A percentile compares a stretch with the other conserved stretches of the same genome.
phyloP scores from a whole-genome alignment of 2,888 invertebrate species.

The Caenorhabditis macrosperma region DNA sequence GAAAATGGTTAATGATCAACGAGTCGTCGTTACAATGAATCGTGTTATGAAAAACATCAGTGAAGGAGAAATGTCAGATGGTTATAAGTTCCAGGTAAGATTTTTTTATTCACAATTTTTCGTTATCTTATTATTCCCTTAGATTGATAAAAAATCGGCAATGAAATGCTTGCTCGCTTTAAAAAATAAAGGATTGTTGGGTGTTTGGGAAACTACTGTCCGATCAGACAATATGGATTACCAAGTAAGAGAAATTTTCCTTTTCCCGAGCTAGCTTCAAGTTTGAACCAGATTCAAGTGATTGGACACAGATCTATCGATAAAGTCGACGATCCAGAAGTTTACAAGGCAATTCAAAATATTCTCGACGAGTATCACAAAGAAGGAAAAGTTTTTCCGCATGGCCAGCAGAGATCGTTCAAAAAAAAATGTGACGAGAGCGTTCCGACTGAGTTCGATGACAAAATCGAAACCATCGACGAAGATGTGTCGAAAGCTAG shows the following conservation, averaged over 20 bases:
- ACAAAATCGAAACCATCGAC: conserved; percentile 26
- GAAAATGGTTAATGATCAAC: conserved; percentile 42
- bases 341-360: conserved; percentile 65
- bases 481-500: conserved; percentile 22
- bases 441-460: conserved; percentile 17
- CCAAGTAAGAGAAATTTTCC: conserved; percentile 37
- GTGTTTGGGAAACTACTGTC: conserved; percentile 58
- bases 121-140: conserved; percentile 21
- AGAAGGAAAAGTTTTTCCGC: conserved; percentile 76
- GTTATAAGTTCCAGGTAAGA: conserved; percentile 72
- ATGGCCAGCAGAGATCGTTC: conserved; percentile 65
- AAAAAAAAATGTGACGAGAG: conserved; percentile 15
- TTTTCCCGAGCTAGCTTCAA: neutral
- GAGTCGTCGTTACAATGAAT: conserved; percentile 71
- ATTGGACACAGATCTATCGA: conserved; percentile 65
- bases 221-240: conserved; percentile 57
- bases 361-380: conserved; percentile 69
- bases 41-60: conserved; percentile 65
- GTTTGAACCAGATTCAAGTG: conserved; percentile 59
- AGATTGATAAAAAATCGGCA: conserved; percentile 78
- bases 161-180: conserved; percentile 74
- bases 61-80: conserved; percentile 65
- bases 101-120: neutral
- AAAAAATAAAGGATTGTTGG: conserved; percentile 57
- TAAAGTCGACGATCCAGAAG: conserved; percentile 55